These are phyloP conservation scores for Kradibia gibbosae DNA, from an alignment of 1,140 invertebrate species.

Conservation along the genomic window DNA sequence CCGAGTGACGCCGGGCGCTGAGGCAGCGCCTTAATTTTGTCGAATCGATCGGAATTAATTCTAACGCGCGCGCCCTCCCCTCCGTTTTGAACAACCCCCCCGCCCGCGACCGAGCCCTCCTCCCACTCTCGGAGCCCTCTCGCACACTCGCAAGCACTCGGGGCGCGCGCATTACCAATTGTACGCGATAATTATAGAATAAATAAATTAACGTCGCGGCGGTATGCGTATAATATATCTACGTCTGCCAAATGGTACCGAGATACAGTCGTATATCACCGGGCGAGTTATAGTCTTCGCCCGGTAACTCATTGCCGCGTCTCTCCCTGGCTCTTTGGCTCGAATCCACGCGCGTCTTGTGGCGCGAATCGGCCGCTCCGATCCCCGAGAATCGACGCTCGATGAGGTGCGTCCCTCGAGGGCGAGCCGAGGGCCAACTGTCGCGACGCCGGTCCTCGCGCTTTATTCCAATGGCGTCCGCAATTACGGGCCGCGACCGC, in stretches of 20 bases:
- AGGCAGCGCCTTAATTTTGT: slow-evolving; percentile 1
- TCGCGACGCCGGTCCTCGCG: slow-evolving; percentile 36
- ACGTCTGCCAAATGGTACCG: slow-evolving; percentile 74
- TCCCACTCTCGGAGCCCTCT: slow-evolving; percentile 30
- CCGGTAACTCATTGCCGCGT: slow-evolving; percentile 70
- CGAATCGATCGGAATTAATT: slow-evolving; percentile 48
- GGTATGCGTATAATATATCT: slow-evolving; percentile 73
- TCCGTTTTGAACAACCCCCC: not conserved
- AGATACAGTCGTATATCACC: slow-evolving; percentile 73
- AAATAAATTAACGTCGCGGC: slow-evolving; percentile 72
- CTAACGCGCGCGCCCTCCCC: not conserved
- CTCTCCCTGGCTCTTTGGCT: slow-evolving; percentile 65
- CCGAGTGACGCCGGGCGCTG: not conserved
- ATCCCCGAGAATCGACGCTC: not conserved
- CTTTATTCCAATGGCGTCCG: slow-evolving; percentile 66
- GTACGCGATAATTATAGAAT: slow-evolving; percentile 73
- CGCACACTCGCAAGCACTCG: slow-evolving; percentile 51
- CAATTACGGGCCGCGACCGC: slow-evolving; percentile 69
- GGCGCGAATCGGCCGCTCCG: slow-evolving; percentile 59
- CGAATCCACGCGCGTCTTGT: slow-evolving; percentile 65
- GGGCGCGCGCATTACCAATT: slow-evolving; percentile 67
- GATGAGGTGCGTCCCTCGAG: not conserved
- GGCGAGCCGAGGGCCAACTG: slow-evolving; percentile 27
- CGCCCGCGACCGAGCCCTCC: not conserved
- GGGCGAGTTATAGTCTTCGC: slow-evolving; percentile 71